phyloP scores from a whole-genome alignment of 2,888 invertebrate species.

The Mythimna lalbum region DNA sequence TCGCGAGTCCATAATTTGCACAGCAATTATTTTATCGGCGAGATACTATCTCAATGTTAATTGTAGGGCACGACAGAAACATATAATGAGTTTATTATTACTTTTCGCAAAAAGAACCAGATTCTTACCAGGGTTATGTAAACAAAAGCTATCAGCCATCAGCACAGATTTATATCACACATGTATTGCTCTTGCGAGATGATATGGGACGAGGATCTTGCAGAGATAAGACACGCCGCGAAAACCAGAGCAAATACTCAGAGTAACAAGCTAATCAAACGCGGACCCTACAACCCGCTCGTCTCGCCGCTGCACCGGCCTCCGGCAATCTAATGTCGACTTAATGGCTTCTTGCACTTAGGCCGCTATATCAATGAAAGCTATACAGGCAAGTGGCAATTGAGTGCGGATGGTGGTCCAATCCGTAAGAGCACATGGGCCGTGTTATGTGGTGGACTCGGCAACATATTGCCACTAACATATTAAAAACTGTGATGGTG shows the following conservation, averaged over 20 bases:
- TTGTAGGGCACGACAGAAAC: constrained; percentile 61
- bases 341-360: constrained; percentile 73
- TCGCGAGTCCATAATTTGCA: constrained; percentile 70
- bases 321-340: constrained; percentile 73
- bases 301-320: constrained; percentile 27
- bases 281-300: constrained; percentile 67
- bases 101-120: constrained; percentile 26
- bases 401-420: constrained; percentile 60
- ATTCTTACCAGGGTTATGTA: constrained; percentile 45
- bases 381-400: constrained; percentile 69
- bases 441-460: constrained; percentile 58
- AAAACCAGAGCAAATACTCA: constrained; percentile 80
- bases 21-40: constrained; percentile 57
- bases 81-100: constrained; percentile 39
- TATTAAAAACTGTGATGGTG: constrained; percentile 25
- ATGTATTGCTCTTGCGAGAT: constrained; percentile 75
- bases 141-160: constrained; percentile 68
- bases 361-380: constrained; percentile 68
- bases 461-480: constrained; percentile 52
- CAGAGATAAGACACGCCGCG: constrained; percentile 82
- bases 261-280: constrained; percentile 78
- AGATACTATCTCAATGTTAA: constrained; percentile 69
- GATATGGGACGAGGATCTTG: constrained; percentile 71
- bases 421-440: constrained; percentile 68
- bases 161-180: constrained; percentile 72